Evolutionary conservation across 1,140 invertebrate species (phyloP), one percentile per base, ranked within the genome.

Genomic region (Chrysomallon squamiferum): DNA sequence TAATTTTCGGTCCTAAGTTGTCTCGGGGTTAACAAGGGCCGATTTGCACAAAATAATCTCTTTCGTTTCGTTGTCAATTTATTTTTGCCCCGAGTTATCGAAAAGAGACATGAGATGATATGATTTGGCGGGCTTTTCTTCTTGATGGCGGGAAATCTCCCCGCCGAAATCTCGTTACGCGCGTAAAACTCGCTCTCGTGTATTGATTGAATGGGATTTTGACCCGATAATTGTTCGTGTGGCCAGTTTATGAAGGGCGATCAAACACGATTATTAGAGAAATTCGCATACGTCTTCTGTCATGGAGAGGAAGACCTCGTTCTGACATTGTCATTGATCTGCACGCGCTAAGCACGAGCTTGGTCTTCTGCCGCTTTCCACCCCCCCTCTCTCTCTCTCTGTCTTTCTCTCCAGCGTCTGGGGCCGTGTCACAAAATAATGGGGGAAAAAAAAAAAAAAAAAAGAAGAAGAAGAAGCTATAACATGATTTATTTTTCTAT

Each of bases 81-180:
- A 54, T 13, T 15, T 20, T 27, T 18, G 18, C 50, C 50, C 29
- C n/a, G 22, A 30, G 11, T 54, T 30, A 30, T 27, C 50, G 50
- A 54, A 30, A 54, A 15, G n/a, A 27, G 45, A 47, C 25, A 54
- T 54, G n/a, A 25, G 18, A 54, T 54, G 50, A 11, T 38, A 38
- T 15, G 35, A 15, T 38, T 38, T 38, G 35, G 35, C 35, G 35
- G 50, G 50, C 50, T 54, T 54, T 54, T 54, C 22, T 54, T n/a
- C n/a, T n/a, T n/a, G 50, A 20, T 25, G 50, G 25, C 25, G 50
- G 50, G 22, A 15, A 54, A 25, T 27, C 25, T 54, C 25, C 25
- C 50, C 50, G n/a, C 25, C 50, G 22, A 54, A 54, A 54, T 54
- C 50, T 54, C 50, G 50, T 54, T 54, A 54, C 50, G 50, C 18